Evolutionary conservation across 2,888 invertebrate genomes (phyloP), one percentile per base, ranked within the genome.

Genomic region (Diabrotica balteata): DNA sequence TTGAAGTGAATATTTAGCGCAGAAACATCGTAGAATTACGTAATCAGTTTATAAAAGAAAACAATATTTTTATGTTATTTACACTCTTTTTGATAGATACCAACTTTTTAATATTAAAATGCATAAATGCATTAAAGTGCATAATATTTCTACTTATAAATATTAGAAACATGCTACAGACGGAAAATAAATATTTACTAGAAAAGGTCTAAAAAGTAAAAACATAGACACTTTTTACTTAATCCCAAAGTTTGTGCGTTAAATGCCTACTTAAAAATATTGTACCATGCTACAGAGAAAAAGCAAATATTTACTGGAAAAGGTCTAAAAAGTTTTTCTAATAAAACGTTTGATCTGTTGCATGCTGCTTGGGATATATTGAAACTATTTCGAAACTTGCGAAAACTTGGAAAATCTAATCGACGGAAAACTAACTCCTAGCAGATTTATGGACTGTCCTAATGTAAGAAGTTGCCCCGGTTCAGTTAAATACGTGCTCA

Each of bases 391-490:
- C 53, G 61, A 58, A 59, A 66, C 62, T 62, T 61, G 50, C 63
- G 66, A 70, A 74, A 72, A 74, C 64, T 74, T 72, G 59, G 70
- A 66, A 71, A 73, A 73, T 63, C 73, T 76, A 74, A 76, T 76
- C 72, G 74, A 71, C 73, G 73, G 72, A 70, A 70, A 71, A 76
- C 74, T 72, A 75, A 74, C 74, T 76, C 32, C 6, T 66, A 66
- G 64, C 72, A 75, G 74, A 77, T 78, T 78, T 78, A 77, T 78
- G 75, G 75, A 77, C 74, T 77, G 76, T 76, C 77, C 74, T 78
- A 78, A 76, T 75, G 75, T 67, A 69, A 70, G 74, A 77, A 77
- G 72, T 76, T 76, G 74, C 76, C 75, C 75, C 74, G 42, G 76
- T 77, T 77, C 76, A 72, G 74, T 75, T 77, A 76, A 75, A 76